Evolutionary conservation across 2,888 invertebrate genomes (phyloP).

Genomic region (Flexamia atlantica): DNA sequence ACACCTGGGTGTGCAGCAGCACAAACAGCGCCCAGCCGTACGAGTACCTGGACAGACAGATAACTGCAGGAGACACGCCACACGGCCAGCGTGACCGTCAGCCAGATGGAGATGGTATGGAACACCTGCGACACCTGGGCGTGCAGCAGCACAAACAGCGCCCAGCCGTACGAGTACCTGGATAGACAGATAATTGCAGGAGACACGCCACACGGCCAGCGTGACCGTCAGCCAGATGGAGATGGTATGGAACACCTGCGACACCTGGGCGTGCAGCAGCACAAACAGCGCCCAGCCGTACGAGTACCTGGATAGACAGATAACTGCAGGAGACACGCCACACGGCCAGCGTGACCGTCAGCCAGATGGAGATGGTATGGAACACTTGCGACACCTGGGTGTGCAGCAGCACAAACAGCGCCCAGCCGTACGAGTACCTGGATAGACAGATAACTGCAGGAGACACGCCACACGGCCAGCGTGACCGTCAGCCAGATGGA

Average conservation of each 20-base stretch:
- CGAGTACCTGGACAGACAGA: not conserved
- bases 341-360: conserved; percentile 94
- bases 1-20: conserved; percentile 94
- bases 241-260: conserved; percentile 92
- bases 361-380: conserved; percentile 94
- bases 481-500: no score
- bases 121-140: conserved; percentile 93
- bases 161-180: conserved; percentile 76
- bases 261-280: conserved; percentile 94
- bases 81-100: conserved; percentile 94
- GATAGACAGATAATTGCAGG: no score
- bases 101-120: conserved; percentile 94
- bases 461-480: no score
- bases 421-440: conserved; percentile 76
- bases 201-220: conserved; percentile 87
- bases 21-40: conserved; percentile 86
- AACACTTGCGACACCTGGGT: conserved; percentile 93
- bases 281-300: conserved; percentile 86
- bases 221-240: conserved; percentile 96
- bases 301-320: no score
- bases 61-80: conserved; percentile 77
- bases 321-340: conserved; percentile 77
- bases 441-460: no score
- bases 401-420: conserved; percentile 92
- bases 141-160: conserved; percentile 92